Conservation (phyloP, 2,797 vertebrate genomes). For the Galago senegalensis region DNA sequence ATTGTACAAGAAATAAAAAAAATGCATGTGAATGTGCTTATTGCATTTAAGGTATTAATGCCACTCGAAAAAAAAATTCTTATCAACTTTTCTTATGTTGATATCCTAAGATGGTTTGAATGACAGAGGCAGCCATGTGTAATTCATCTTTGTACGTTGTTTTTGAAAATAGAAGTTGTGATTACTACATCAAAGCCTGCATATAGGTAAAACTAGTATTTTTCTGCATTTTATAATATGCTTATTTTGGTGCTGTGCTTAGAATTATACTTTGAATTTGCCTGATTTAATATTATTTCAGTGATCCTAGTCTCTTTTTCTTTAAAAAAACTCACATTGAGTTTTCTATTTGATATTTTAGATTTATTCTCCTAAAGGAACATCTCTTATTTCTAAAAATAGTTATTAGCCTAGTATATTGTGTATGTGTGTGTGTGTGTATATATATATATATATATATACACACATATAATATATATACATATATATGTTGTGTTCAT, state of each 20-base stretch:
- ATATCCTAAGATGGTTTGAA: neutral
- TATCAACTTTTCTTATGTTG: conserved; percentile 10
- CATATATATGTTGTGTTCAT: neutral
- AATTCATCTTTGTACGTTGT: neutral
- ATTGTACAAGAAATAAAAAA: conserved; percentile 4
- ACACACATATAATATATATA: too few species aligned
- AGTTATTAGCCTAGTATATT: neutral
- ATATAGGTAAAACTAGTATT: conserved; percentile 22
- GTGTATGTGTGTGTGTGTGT: too few species aligned
- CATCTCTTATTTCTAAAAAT: neutral
- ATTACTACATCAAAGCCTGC: neutral
- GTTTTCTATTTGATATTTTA: neutral
- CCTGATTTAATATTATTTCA: neutral
- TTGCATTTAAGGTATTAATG: neutral
- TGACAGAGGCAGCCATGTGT: neutral
- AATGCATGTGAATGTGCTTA: neutral
- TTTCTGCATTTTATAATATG: neutral
- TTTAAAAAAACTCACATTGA: neutral
- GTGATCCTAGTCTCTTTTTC: neutral
- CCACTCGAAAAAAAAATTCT: conserved; percentile 22
- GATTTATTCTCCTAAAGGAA: conserved; percentile 7
- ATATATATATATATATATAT: too few species aligned
- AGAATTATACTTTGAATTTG: conserved; percentile 30
- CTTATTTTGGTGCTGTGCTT: neutral
- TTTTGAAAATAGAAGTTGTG: conserved; percentile 20